Evolutionary conservation across 2,113 vertebrate genomes (phyloP).

Genomic region (Atractosteus spatula): DNA sequence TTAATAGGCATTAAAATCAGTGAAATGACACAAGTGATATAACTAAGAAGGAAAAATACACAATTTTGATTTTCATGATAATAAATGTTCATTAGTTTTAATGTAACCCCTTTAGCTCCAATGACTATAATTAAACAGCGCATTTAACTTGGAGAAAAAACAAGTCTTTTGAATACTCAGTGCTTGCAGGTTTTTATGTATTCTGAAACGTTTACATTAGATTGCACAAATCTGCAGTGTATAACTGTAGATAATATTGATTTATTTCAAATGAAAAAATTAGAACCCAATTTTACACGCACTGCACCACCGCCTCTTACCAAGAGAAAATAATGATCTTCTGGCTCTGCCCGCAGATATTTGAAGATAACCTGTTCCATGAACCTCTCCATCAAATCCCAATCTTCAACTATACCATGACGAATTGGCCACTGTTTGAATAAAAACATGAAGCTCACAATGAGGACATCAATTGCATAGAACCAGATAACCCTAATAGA

Average conservation of each 20-base stretch:
- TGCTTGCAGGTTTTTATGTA: too few relatives aligned
- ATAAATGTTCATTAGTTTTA: too few relatives aligned
- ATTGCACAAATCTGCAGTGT: too few relatives aligned
- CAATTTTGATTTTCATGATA: too few relatives aligned
- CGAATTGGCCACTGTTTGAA: conserved; percentile 89
- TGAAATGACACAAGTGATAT: too few relatives aligned
- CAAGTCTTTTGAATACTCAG: too few relatives aligned
- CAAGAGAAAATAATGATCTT: conserved; percentile 98
- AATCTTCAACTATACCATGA: conserved; percentile 97
- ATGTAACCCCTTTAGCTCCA: too few relatives aligned
- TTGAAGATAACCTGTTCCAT: conserved; percentile 99
- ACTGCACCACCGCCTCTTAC: conserved; percentile 57
- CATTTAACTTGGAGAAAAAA: too few relatives aligned
- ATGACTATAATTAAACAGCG: too few relatives aligned
- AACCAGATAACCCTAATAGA: background rate
- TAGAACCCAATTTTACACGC: background rate
- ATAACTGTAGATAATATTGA: background rate
- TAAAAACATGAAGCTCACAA: background rate
- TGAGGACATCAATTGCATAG: background rate
- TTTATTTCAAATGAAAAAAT: background rate
- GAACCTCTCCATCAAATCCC: conserved; percentile 98
- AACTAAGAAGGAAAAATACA: too few relatives aligned
- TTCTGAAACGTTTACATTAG: too few relatives aligned
- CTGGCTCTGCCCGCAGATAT: conserved; percentile 93
- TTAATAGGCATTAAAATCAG: too few relatives aligned